Evolutionary conservation across 2,113 vertebrate genomes (phyloP).

Genomic region (Galemys pyrenaicus): DNA sequence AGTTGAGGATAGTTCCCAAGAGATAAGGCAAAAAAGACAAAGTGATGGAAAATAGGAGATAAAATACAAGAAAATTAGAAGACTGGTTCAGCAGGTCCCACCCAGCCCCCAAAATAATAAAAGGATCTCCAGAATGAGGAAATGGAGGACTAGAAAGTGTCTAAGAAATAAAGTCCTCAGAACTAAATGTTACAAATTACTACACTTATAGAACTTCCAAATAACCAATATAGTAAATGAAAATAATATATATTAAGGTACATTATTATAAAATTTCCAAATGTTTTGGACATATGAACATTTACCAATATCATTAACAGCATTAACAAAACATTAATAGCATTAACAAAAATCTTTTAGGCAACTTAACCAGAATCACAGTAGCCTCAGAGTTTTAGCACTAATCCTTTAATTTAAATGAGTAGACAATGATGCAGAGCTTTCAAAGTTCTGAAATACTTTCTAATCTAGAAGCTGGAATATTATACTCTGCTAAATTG

Average conservation of each 20-base stretch:
- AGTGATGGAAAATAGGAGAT: neutral
- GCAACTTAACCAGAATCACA: neutral
- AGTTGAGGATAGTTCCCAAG: neutral
- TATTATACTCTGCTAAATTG: neutral
- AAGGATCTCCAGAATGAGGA: neutral
- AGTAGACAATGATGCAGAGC: neutral
- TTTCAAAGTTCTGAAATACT: neutral
- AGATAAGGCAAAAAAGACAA: neutral
- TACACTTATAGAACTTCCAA: neutral
- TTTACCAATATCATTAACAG: neutral
- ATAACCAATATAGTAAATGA: neutral
- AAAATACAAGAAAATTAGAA: neutral
- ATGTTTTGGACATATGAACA: neutral
- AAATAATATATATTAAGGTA: neutral
- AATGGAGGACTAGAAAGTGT: neutral
- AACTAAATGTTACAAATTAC: neutral
- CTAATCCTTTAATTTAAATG: neutral
- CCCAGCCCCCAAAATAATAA: neutral
- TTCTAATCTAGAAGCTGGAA: neutral
- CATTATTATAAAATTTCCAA: neutral
- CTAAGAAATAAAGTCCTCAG: neutral
- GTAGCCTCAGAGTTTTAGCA: neutral
- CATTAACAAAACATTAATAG: neutral
- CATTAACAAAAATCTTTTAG: neutral
- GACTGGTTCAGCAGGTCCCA: neutral